Evolutionary conservation across 2,888 invertebrate genomes (phyloP).

Genomic region (Sarcophaga caerulescens): DNA sequence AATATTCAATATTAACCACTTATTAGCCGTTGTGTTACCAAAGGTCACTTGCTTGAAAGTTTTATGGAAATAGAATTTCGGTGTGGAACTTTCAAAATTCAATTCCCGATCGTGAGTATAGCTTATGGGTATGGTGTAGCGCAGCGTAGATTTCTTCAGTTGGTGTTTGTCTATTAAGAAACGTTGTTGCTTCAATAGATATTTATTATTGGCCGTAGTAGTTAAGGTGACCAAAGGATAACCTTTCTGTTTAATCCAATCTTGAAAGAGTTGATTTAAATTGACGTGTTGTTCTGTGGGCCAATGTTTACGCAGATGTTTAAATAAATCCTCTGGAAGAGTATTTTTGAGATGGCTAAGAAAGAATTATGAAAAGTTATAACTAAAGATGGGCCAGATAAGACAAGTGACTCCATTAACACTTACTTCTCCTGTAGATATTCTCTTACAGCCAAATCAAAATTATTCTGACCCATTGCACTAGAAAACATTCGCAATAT

Average conservation of each 20-base stretch:
- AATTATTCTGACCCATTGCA: constrained; percentile 82
- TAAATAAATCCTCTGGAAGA: constrained; percentile 82
- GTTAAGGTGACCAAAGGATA: constrained; percentile 85
- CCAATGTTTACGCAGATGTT: constrained; percentile 79
- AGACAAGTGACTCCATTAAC: background rate
- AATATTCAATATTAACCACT: constrained; percentile 77
- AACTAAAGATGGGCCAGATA: background rate
- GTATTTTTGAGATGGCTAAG: constrained; percentile 78
- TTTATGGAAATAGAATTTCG: constrained; percentile 71
- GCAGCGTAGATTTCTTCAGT: constrained; percentile 69
- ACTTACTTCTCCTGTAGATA: constrained; percentile 83
- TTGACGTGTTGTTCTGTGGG: constrained; percentile 76
- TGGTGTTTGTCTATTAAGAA: constrained; percentile 71
- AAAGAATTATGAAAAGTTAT: background rate
- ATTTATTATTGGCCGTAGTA: constrained; percentile 13
- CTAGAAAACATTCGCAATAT: constrained; percentile 86
- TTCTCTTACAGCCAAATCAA: constrained; percentile 82
- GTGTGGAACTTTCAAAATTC: constrained; percentile 73
- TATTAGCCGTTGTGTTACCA: constrained; percentile 18
- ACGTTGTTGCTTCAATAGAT: constrained; percentile 72
- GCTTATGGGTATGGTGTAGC: constrained; percentile 77
- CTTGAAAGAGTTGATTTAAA: constrained; percentile 78
- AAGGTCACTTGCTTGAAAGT: background rate
- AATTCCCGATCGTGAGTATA: constrained; percentile 73
- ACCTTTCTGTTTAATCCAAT: constrained; percentile 86